Evolutionary conservation across 53 echinoderm and acorn worm species (phyloP), one percentile per base, ranked within the genome.

Genomic region (Crossaster papposus): DNA sequence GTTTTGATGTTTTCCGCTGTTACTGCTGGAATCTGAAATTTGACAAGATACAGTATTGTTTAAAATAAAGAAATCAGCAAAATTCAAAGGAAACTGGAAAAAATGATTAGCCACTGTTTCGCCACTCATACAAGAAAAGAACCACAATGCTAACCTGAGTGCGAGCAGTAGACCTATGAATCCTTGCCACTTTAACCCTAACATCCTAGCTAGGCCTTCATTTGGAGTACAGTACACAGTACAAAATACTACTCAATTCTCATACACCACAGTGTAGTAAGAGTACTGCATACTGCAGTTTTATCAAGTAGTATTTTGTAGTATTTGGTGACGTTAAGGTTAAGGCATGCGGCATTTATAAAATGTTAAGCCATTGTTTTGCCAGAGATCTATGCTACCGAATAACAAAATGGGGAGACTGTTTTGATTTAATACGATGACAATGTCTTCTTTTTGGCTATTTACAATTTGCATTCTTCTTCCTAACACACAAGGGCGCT

Each of bases 1-100:
- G 75, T 75, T 75, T 30, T 75, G 75, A 75, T 75, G 36, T 36
- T 75, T 17, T 75, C 75, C 35, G 34, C 24, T 75, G 75, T 75
- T 36, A 75, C 75, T 36, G 15, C 37, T 75, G 75, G 75, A 75
- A 75, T 36, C 75, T 75, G 75, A 36, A 75, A 75, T 23, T 36
- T 36, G 75, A 75, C 75, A 75, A 75, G 36, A 75, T 36, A 75
- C 36, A 75, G 36, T 75, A 14, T 15, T 75, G 75, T 75, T 14
- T 17, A 75, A 62, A 62, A 1, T 18, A 62, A 3, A 62, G 1
- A 6, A 62, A 62, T 44, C 44, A 62, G 17, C 23, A 62, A 18
- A 62, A 62, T 0, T 62, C 62, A 62, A 62, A 62, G 4, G 62
- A 62, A 62, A 62, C 17, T 62, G 12, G 17, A 0, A 62, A 62